Evolutionary conservation across 2,797 vertebrate species (phyloP).

Genomic region (Myoxocephalus aenaeus): DNA sequence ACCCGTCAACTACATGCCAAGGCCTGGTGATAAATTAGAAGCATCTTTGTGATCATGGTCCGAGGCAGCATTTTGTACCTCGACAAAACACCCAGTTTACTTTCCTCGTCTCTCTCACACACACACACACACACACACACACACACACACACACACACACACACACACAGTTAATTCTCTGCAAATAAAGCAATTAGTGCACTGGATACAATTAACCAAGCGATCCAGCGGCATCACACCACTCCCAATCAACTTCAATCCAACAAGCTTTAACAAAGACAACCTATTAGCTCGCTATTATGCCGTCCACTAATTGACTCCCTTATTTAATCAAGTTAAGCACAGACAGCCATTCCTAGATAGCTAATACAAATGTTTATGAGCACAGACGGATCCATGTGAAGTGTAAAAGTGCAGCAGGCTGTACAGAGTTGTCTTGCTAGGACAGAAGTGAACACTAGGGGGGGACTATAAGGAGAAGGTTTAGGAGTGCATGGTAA

Average conservation of each 20-base stretch:
- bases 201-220: constrained; percentile 32
- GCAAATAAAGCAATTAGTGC: constrained; percentile 38
- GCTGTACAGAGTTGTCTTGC: constrained; percentile 1
- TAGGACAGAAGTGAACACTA: constrained; percentile 57
- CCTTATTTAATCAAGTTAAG: constrained; percentile 48
- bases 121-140: not conserved
- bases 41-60: not conserved
- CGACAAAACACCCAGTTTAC: not conserved
- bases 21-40: no score
- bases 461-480: constrained; percentile 60
- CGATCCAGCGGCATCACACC: not conserved
- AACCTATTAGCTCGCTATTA: constrained; percentile 34
- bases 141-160: not conserved
- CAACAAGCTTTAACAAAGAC: constrained; percentile 41
- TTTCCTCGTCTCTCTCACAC: not conserved
- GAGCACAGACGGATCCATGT: constrained; percentile 16
- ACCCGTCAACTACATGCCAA: no score
- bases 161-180: constrained; percentile 17
- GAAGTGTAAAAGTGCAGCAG: constrained; percentile 4
- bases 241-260: constrained; percentile 21
- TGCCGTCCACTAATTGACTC: constrained; percentile 46
- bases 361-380: constrained; percentile 26
- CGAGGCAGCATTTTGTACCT: not conserved
- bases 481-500: not conserved
- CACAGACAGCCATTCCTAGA: constrained; percentile 17